Evolutionary conservation across 2,888 invertebrate species (phyloP), one percentile per base, ranked within the genome.

Genomic region (Hemaris fuciformis): DNA sequence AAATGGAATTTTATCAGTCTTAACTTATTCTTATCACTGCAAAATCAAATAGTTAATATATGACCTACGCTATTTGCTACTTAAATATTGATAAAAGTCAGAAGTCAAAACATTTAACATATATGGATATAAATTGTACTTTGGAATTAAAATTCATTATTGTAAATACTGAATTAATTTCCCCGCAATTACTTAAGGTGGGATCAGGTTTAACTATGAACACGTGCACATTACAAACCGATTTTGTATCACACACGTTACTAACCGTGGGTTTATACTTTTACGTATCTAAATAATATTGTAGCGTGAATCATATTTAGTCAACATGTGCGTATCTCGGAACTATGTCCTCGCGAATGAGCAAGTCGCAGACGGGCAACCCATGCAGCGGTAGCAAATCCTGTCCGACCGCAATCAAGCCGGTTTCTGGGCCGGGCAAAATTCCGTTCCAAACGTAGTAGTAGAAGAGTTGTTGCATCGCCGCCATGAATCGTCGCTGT

Each of bases 401-500:
- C 80, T 97, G 96, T 0, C 93, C 96, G 1, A 97, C 94, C 23
- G 95, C 91, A 42, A 96, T 87, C 15, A 96, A 93, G 8, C 93
- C 90, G 34, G 91, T 85, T 62, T 94, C 94, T 6, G 94, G 93
- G n/a, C 94, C 94, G 10, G 94, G 89, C 62, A 96, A 89, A 67
- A 93, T 94, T n/a, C 96, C 97, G 69, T 96, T 94, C 93, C 95
- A 94, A 1, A 97, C 96, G 75, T 94, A 98, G 74, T 96, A 94
- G 84, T 97, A 97, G 85, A 98, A 98, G 31, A 97, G 85, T 67
- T 95, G 95, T 77, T 97, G 97, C 93, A 97, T 96, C 10, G 97
- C 95, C 0, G 95, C 94, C 70, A 96, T 94, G 78, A 95, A 97
- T 18, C 96, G 93, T 45, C 95, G 94, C 78, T 97, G 96, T 73